A percentile compares a stretch with the other conserved stretches of the same genome.
phyloP scores from a whole-genome alignment of 2,113 vertebrate genomes.

The Gymnorhina tibicen region DNA sequence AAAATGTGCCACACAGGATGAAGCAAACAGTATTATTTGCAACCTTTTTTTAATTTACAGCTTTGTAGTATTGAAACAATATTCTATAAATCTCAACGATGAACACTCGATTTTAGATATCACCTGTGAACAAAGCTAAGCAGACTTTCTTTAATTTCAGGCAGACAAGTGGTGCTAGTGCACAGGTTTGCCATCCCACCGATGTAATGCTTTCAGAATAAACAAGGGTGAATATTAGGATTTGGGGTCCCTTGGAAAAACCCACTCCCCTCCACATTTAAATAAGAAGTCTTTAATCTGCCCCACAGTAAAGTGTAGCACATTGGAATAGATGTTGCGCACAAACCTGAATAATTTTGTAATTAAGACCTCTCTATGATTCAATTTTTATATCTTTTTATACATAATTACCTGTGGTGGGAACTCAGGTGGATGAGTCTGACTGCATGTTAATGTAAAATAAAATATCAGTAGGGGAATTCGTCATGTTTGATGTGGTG shows the following conservation, averaged over 20 bases:
- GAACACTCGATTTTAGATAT: neutral
- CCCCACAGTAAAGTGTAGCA: neutral
- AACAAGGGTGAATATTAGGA: neutral
- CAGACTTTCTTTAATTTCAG: neutral
- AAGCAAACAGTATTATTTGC: neutral
- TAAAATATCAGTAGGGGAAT: neutral
- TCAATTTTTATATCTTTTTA: neutral
- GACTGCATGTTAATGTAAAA: neutral
- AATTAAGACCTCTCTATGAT: neutral
- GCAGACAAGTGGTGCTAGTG: neutral
- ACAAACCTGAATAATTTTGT: neutral
- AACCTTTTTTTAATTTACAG: neutral
- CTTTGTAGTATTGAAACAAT: neutral
- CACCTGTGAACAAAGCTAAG: neutral
- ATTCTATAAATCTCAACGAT: neutral
- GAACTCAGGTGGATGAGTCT: neutral
- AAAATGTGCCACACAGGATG: neutral
- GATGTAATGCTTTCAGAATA: neutral
- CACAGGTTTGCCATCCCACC: neutral
- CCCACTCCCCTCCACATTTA: neutral
- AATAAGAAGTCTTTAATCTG: neutral
- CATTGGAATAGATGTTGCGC: neutral
- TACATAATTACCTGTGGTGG: neutral
- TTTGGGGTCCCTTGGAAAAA: neutral
- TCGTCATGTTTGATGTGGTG: neutral